Evolutionary conservation across 2,113 vertebrate species (phyloP), one percentile per base, ranked within the genome.

Genomic region (Geococcyx californianus): DNA sequence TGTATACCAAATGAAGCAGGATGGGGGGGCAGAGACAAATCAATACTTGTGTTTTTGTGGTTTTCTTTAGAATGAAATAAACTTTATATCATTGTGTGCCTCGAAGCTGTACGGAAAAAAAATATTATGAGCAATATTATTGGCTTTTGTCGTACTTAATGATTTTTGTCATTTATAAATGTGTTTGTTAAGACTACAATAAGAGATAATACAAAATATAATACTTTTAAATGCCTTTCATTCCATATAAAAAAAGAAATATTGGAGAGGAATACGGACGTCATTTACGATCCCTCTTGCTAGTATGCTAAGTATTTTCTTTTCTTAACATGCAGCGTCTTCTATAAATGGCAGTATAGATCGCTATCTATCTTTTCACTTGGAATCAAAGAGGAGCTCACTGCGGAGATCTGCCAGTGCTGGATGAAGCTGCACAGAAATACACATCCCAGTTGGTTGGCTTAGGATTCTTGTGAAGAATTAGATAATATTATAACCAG

Each of bases 21-120:
- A 51, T 0, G 0, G 38, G 2, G 2, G 29, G 5, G 21, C 20
- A 17, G 4, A 1, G 2, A 4, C 20, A 42, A 28, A 62, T 76
- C 25, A 49, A 12, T 33, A 29, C 19, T 58, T 56, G 8, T 85
- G 4, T n/a, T 73, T 88, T 68, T 85, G 16, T 69, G 28, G 4
- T 5, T 83, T 93, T 74, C 85, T 34, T 63, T 77, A 42, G 33
- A 74, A 74, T 74, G 12, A 66, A 83, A 40, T 59, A 42, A 13
- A 84, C 16, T 86, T 74, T 59, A 18, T 24, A 24, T 49, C 29
- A 45, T 45, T 3, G 2, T 70, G 12, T 84, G 45, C 38, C 69
- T 91, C 31, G 31, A 45, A 76, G 19, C 40, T 85, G 4, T 59
- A 29, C 59, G 34, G 29, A 3, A 38, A 59, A 91, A 76, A 91